phyloP scores from a whole-genome alignment of 2,797 vertebrate species.

The Decapterus maruadsi region DNA sequence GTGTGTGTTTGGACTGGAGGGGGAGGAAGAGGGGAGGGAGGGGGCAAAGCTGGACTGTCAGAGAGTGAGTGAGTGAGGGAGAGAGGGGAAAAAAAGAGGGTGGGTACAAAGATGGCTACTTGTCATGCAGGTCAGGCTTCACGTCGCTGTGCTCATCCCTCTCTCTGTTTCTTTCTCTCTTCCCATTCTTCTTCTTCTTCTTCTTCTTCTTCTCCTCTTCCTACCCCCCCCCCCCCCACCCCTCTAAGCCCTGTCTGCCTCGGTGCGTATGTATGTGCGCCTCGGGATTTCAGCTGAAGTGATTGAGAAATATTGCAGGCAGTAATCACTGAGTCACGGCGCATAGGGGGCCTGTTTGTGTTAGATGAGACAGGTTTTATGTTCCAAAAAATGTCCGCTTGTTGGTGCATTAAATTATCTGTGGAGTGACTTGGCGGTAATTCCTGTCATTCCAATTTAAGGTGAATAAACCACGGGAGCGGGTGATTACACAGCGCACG shows the following conservation, averaged over 20 bases:
- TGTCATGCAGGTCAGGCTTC: conserved; percentile 81
- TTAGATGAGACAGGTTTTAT: conserved; percentile 60
- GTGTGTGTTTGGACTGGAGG: conserved; percentile 35
- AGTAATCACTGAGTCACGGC: conserved; percentile 70
- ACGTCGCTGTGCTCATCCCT: conserved; percentile 61
- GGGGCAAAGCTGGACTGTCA: conserved; percentile 27
- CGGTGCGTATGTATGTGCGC: conserved; percentile 25
- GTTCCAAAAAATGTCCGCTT: conserved; percentile 57
- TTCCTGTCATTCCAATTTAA: conserved; percentile 31
- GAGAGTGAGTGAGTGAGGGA: conserved; percentile 15
- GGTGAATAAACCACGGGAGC: conserved; percentile 22
- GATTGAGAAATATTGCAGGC: conserved; percentile 69
- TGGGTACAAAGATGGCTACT: conserved; percentile 80
- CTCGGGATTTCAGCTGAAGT: conserved; percentile 63
- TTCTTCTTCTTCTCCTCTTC: neutral
- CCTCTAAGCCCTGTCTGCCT: conserved; percentile 40
- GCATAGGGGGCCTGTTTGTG: conserved; percentile 60
- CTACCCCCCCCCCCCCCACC: neutral
- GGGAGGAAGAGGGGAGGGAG: conserved; percentile 11
- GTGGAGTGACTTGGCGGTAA: conserved; percentile 28
- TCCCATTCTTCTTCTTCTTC: neutral
- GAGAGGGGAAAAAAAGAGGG: conserved; percentile 34
- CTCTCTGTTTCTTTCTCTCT: conserved; percentile 25
- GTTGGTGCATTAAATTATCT: conserved; percentile 63
- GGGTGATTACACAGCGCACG: conserved; percentile 21